Conservation (phyloP, 2,888 invertebrate species). For the Bellardia pandia region DNA sequence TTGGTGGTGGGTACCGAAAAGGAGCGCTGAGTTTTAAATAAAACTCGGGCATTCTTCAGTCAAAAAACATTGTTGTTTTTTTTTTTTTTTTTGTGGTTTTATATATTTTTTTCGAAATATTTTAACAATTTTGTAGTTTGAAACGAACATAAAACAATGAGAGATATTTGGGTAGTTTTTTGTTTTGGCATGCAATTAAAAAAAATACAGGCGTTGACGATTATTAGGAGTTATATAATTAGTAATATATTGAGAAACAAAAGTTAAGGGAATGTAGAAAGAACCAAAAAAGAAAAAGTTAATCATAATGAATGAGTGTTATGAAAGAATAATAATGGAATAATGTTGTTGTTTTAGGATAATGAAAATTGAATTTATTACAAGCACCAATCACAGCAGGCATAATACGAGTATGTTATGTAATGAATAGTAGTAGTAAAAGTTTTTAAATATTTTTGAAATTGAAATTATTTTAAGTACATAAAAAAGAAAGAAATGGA, state of each 20-base stretch:
- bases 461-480: constrained; percentile 73
- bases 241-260: constrained; percentile 39
- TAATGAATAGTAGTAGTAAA: constrained; percentile 32
- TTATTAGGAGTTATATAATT: constrained; percentile 46
- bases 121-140: constrained; percentile 58
- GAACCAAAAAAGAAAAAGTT: neutral
- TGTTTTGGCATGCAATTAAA: constrained; percentile 63
- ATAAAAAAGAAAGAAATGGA: constrained; percentile 80
- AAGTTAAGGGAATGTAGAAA: constrained; percentile 31
- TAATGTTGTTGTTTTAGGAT: neutral
- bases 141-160: constrained; percentile 69
- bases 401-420: constrained; percentile 74
- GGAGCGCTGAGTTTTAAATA: constrained; percentile 96
- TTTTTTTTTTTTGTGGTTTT: constrained; percentile 40
- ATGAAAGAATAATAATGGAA: constrained; percentile 16
- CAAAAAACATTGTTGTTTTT: constrained; percentile 75
- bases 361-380: constrained; percentile 62
- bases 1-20: constrained; percentile 96
- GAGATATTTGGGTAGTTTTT: constrained; percentile 33
- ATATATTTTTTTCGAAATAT: constrained; percentile 46
- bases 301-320: neutral
- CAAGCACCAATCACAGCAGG: constrained; percentile 83
- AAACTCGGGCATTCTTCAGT: constrained; percentile 88
- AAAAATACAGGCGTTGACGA: constrained; percentile 57
- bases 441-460: constrained; percentile 39